These are phyloP conservation scores for Aphodius granarius DNA, from an alignment of 2,888 invertebrate species.

Conservation along the genomic window DNA sequence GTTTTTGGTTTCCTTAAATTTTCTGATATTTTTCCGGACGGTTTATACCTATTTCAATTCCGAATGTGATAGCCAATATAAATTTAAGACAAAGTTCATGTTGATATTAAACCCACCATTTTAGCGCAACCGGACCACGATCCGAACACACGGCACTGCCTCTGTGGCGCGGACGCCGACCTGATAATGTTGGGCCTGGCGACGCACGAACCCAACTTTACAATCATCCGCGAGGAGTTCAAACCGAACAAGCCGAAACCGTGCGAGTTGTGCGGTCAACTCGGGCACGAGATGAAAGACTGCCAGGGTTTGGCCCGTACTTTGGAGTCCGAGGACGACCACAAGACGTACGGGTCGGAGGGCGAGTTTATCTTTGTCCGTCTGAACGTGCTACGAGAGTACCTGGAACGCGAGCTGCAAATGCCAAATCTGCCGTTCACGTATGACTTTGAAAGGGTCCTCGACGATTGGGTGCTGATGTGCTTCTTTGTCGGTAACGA, in stretches of 20 bases:
- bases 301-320: constrained; percentile 70
- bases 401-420: constrained; percentile 82
- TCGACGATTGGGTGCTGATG: constrained; percentile 99
- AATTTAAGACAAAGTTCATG: too few relatives aligned
- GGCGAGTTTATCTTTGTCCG: constrained; percentile 91
- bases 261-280: constrained; percentile 91
- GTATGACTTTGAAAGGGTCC: constrained; percentile 91
- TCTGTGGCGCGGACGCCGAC: constrained; percentile 98
- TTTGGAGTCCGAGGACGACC: constrained; percentile 57
- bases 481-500: constrained; percentile 99
- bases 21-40: too few relatives aligned
- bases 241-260: constrained; percentile 95
- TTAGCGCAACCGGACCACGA: constrained; percentile 91
- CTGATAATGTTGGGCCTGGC: constrained; percentile 98
- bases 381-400: constrained; percentile 90
- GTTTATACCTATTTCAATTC: too few relatives aligned
- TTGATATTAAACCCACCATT: too few relatives aligned
- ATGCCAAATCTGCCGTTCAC: constrained; percentile 94
- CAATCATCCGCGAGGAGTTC: constrained; percentile 98
- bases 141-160: constrained; percentile 95
- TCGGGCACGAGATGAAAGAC: constrained; percentile 93
- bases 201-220: constrained; percentile 98
- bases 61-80: too few relatives aligned
- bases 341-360: constrained; percentile 69
- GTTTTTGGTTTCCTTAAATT: too few relatives aligned